Evolutionary conservation across 2,888 invertebrate species (phyloP), one percentile per base, ranked within the genome.

Genomic region (Agrotis segetum): DNA sequence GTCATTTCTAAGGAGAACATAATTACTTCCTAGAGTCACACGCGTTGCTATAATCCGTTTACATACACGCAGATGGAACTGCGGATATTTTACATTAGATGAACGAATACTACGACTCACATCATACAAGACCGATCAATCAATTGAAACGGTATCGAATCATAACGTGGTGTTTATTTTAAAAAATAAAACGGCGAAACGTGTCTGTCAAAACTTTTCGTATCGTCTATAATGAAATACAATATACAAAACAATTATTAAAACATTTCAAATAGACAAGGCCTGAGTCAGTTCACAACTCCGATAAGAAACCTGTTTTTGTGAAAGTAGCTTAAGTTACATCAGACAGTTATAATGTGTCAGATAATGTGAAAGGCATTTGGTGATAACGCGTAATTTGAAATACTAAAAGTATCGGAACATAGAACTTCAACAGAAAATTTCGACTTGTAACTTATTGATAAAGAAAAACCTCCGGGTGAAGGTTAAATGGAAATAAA

Each of bases 251-350:
- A 79, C 66, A 89, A 86, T 77, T 74, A 46, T 63, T 64, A 77
- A 82, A 77, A 84, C 65, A 85, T 88, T 88, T 82, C 87, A 81
- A 89, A 88, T 88, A 93, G 91, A 92, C 91, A 93, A 95, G 93
- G 93, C 92, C 90, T 90, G 92, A 91, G 88, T 90, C 88, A 88
- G 87, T 87, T 93, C 92, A 93, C 92, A 94, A 94, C 92, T 91
- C 90, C 86, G 86, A 89, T 89, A 91, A 88, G 77, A 87, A 89
- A 90, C 89, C 90, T 92, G 91, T 89, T 91, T 90, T 90, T 82
- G 69, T 85, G 82, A 85, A 84, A 74, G 59, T 79, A 76, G 76
- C 67, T 73, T 49, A 66, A 66, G 47, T 67, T 74, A 67, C 63
- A 82, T 76, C 77, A 78, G 83, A 84, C 79, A 76, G 66, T 84